phyloP scores from a whole-genome alignment of 2,797 vertebrate genomes.

The Sebastes cheni region DNA sequence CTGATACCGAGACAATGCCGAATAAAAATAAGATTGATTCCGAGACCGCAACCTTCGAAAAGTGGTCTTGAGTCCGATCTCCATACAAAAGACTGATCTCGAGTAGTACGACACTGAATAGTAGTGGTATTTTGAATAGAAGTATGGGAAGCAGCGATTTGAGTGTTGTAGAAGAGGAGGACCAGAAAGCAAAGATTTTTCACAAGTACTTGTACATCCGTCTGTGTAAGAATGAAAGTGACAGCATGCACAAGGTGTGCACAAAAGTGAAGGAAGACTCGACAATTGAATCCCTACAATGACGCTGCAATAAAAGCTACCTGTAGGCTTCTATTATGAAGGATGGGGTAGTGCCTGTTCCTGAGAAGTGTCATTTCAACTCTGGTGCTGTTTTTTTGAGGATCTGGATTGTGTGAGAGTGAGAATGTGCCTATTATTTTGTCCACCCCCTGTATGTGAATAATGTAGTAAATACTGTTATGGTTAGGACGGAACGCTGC shows the following conservation, averaged over 20 bases:
- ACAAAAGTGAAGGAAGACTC: background rate
- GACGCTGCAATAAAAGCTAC: background rate
- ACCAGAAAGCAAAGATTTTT: slow-evolving; percentile 3
- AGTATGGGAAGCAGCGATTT: background rate
- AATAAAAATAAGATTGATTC: too few species aligned
- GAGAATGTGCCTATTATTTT: background rate
- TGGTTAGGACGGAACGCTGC: slow-evolving; percentile 9
- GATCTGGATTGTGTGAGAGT: background rate
- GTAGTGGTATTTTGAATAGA: background rate
- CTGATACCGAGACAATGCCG: too few species aligned
- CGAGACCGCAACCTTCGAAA: too few species aligned
- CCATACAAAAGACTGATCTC: too few species aligned
- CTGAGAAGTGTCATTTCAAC: background rate
- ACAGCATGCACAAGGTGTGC: background rate
- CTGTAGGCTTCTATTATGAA: background rate
- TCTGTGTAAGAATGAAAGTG: background rate
- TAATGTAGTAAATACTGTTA: slow-evolving; percentile 8
- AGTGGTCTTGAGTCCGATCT: too few species aligned
- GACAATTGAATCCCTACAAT: background rate
- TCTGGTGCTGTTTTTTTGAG: background rate
- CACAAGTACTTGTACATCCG: background rate
- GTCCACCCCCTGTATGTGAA: slow-evolving; percentile 7
- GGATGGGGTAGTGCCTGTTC: background rate
- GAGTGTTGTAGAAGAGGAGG: background rate
- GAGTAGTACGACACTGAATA: too few species aligned